Evolutionary conservation across 1,140 invertebrate species (phyloP), one percentile per base, ranked within the genome.

Genomic region (Magallana angulata): DNA sequence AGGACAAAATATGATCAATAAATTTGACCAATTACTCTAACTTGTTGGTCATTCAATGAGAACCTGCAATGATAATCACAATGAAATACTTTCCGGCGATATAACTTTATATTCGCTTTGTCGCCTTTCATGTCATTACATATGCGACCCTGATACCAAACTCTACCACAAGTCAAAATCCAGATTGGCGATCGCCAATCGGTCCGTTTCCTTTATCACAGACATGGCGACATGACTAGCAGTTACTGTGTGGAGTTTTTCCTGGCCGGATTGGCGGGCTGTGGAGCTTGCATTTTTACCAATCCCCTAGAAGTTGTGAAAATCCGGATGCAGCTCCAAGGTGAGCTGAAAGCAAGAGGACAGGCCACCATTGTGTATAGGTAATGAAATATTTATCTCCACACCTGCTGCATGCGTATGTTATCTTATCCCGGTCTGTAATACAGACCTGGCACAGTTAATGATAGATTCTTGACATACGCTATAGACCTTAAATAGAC

Each of bases 301-400:
- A 97, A 97, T 92, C 97, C 97, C 0, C 93, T 98, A 60, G 98
- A 99, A 93, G 97, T 98, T 1, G 96, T 98, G 0, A 99, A 99
- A 95, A 98, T 97, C 7, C 96, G 98, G n/a, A 96, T 98, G 91
- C 98, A 99, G 93, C 95, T 98, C 0, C 98, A 98, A 95, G 98
- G 98, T 12, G 98, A 99, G 93, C 93, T 98, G 16, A 96, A 96
- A 89, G 96, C 96, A 1, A 95, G 96, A 60, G 97, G 97, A 1
- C 93, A 96, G 1, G 97, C 97, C 89, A 94, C 94, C 11, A 95
- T 95, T 89, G 83, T 84, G 11, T 89, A 89, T 12, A 90, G 95
- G 57, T 97, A 76, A 68, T n/a, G n/a, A 18, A 8, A n/a, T 12
- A 30, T 24, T 76, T 76, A 76, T 76, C 68, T 64, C 24, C 6